Evolutionary conservation across 2,888 invertebrate species (phyloP).

Genomic region (Apamea epomidion): DNA sequence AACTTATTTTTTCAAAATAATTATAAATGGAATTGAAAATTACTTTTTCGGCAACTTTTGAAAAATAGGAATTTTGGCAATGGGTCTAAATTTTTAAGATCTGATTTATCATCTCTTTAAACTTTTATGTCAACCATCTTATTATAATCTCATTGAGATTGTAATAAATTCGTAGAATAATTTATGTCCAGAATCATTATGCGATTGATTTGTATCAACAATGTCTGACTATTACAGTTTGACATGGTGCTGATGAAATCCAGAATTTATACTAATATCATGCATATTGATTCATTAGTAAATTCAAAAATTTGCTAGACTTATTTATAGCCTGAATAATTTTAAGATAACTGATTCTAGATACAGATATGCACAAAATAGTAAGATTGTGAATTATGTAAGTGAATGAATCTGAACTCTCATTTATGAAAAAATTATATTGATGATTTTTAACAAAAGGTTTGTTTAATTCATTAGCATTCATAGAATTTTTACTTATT

Average conservation of each 20-base stretch:
- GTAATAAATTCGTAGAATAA: conserved; percentile 19
- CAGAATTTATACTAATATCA: conserved; percentile 33
- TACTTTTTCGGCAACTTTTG: too few relatives aligned
- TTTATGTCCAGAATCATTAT: conserved; percentile 31
- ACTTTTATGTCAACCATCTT: conserved; percentile 14
- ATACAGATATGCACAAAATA: conserved; percentile 15
- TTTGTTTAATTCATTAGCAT: not conserved
- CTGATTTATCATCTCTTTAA: not conserved
- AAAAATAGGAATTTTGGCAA: too few relatives aligned
- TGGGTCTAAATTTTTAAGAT: too few relatives aligned
- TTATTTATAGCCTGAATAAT: conserved; percentile 36
- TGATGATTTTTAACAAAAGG: not conserved
- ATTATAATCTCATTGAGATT: conserved; percentile 36
- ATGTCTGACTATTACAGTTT: conserved; percentile 31
- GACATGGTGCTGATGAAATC: conserved; percentile 35
- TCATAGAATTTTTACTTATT: not conserved
- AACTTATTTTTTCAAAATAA: too few relatives aligned
- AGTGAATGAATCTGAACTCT: not conserved
- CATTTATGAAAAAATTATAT: not conserved
- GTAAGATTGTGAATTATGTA: not conserved
- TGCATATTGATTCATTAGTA: conserved; percentile 24
- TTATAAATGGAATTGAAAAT: too few relatives aligned
- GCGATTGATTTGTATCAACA: conserved; percentile 45
- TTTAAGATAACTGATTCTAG: conserved; percentile 36
- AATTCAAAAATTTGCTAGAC: not conserved